Evolutionary conservation across 2,113 vertebrate genomes (phyloP).

Genomic region (Microcebus lehilahytsara): DNA sequence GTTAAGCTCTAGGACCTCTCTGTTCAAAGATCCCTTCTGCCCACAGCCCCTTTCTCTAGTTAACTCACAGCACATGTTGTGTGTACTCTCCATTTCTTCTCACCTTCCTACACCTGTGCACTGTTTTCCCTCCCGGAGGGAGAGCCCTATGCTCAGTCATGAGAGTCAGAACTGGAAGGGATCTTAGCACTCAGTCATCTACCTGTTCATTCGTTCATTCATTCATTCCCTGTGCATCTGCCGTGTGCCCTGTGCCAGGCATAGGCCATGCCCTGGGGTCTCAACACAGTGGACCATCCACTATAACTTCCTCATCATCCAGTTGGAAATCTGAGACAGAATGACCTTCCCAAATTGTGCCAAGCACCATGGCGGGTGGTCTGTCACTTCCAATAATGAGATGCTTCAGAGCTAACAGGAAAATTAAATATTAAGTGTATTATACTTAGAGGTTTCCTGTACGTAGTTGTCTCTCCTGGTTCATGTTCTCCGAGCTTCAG

Average conservation of each 20-base stretch:
- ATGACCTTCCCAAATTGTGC: background rate
- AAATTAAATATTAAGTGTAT: background rate
- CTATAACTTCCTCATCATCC: fast-evolving
- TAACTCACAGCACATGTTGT: background rate
- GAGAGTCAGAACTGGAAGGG: background rate
- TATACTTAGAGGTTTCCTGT: background rate
- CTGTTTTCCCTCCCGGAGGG: background rate
- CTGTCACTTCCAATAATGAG: background rate
- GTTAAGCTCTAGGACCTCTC: background rate
- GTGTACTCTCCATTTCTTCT: background rate
- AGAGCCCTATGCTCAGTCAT: background rate
- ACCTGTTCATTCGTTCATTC: background rate
- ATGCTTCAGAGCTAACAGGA: background rate
- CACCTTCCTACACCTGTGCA: fast-evolving
- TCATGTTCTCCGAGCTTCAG: background rate
- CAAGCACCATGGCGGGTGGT: background rate
- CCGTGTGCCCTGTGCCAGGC: background rate
- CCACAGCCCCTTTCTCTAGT: background rate
- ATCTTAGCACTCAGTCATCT: background rate
- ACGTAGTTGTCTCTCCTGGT: background rate
- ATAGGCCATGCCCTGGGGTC: background rate
- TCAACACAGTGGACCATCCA: background rate
- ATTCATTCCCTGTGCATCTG: background rate
- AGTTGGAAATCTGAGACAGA: background rate
- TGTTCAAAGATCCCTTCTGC: background rate